Percentiles rank a stretch among this genome's conserved stretches.
Evolutionary conservation across 2,888 invertebrate species (phyloP).

Genomic region (Heteromyza rotundicornis): DNA sequence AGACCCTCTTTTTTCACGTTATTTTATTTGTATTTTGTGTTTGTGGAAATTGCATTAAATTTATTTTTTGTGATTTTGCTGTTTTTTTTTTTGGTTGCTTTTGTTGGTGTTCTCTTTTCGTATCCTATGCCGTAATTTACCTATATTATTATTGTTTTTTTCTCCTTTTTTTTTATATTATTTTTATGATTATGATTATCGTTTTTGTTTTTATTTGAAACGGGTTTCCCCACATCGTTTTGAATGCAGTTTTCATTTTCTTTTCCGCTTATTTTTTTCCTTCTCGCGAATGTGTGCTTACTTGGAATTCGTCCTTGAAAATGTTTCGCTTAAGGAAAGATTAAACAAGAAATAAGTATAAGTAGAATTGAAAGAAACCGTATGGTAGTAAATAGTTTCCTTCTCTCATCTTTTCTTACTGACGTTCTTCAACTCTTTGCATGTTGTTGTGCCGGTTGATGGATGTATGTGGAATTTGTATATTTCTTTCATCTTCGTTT

Average conservation of each 20-base stretch:
- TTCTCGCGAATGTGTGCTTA: not conserved
- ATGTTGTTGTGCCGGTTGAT: no score
- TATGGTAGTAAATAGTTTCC: no score
- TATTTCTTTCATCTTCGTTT: no score
- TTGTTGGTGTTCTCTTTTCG: not conserved
- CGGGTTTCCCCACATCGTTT: conserved; percentile 4
- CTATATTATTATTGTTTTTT: conserved; percentile 1
- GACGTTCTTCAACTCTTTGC: no score
- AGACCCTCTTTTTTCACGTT: not conserved
- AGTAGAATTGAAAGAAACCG: no score
- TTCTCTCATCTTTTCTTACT: no score
- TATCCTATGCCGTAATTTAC: conserved; percentile 7
- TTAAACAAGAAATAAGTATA: not conserved
- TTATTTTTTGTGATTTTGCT: not conserved
- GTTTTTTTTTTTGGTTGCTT: not conserved
- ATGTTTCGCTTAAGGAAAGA: not conserved
- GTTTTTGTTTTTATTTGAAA: conserved; percentile 9
- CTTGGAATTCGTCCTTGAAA: conserved; percentile 1
- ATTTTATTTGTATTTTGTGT: not conserved
- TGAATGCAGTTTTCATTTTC: not conserved
- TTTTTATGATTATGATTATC: not conserved
- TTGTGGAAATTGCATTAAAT: not conserved
- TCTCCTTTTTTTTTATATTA: no score
- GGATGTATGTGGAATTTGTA: no score
- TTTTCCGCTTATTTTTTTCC: not conserved